These are phyloP conservation scores for Anableps anableps DNA, from an alignment of 2,797 vertebrate species.

Conservation along the genomic window DNA sequence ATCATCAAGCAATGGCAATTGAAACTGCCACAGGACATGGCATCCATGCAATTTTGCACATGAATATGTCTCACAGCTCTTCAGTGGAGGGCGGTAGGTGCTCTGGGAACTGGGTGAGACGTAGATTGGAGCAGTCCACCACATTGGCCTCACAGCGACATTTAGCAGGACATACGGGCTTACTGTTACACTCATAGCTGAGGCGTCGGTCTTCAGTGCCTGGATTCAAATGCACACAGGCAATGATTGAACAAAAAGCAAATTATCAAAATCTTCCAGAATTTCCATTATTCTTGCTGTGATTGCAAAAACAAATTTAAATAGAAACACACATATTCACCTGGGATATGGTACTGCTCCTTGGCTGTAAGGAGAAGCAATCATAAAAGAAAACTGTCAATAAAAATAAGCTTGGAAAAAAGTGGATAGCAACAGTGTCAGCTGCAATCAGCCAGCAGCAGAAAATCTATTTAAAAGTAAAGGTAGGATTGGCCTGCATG, in stretches of 20 bases:
- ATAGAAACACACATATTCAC: slow-evolving; percentile 70
- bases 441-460: slow-evolving; percentile 11
- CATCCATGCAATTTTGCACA: not conserved
- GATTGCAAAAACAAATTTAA: not conserved
- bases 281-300: not conserved
- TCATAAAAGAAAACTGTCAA: slow-evolving; percentile 52
- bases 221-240: slow-evolving; percentile 51
- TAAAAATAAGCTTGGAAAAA: slow-evolving; percentile 12
- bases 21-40: not conserved
- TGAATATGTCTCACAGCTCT: slow-evolving; percentile 87
- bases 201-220: slow-evolving; percentile 90
- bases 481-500: not conserved
- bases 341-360: slow-evolving; percentile 97
- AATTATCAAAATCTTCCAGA: not conserved
- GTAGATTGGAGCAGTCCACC: slow-evolving; percentile 94
- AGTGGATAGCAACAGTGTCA: not conserved
- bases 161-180: slow-evolving; percentile 90
- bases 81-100: slow-evolving; percentile 89
- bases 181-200: slow-evolving; percentile 91
- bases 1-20: too few relatives aligned
- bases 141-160: slow-evolving; percentile 94
- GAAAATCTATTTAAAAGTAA: slow-evolving; percentile 22
- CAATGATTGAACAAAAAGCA: not conserved
- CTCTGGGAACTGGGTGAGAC: slow-evolving; percentile 92
- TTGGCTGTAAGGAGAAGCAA: slow-evolving; percentile 84